Evolutionary conservation across 2,797 vertebrate genomes (phyloP).

Genomic region (Centropyge bicolor): DNA sequence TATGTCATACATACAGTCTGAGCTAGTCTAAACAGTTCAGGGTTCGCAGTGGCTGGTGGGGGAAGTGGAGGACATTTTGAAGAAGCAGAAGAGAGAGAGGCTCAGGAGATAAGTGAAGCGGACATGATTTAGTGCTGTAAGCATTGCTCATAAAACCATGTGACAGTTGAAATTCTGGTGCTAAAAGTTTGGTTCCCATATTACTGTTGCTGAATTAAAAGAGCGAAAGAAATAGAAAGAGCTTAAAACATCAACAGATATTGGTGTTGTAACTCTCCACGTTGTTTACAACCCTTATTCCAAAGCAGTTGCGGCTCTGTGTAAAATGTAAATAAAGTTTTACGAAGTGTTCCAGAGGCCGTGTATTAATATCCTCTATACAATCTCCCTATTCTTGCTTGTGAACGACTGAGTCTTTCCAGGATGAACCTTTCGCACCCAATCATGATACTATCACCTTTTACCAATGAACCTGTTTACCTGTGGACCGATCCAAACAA

Average conservation of each 20-base stretch:
- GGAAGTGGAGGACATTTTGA: conserved; percentile 28
- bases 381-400: too few species aligned
- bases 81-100: conserved; percentile 22
- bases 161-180: not conserved
- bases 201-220: not conserved
- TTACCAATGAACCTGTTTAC: too few species aligned
- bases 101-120: conserved; percentile 32
- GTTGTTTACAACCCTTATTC: not conserved
- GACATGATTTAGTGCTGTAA: conserved; percentile 33
- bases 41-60: conserved; percentile 41
- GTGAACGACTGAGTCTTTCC: too few species aligned
- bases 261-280: not conserved
- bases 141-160: conserved; percentile 16
- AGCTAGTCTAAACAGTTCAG: conserved; percentile 77
- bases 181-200: not conserved
- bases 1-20: conserved; percentile 69
- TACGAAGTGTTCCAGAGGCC: too few species aligned
- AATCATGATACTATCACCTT: too few species aligned
- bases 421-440: too few species aligned
- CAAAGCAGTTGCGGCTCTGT: too few species aligned
- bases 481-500: too few species aligned
- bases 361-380: too few species aligned
- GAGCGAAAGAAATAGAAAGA: not conserved
- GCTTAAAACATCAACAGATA: not conserved
- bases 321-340: too few species aligned